phyloP scores from a whole-genome alignment of 2,888 invertebrate species.

The Cistogaster globosa region DNA sequence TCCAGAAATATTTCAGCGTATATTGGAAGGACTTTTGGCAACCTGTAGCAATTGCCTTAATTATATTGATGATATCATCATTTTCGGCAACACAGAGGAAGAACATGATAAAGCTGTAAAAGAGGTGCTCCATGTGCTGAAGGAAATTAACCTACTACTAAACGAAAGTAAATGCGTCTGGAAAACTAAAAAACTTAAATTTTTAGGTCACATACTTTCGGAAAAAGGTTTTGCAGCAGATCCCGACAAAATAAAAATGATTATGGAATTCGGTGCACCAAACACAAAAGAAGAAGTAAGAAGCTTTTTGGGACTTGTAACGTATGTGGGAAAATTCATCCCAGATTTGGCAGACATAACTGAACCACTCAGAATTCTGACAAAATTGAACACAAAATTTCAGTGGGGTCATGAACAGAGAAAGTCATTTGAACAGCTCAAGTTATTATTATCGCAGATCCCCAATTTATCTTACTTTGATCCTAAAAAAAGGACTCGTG shows the following conservation, averaged over 20 bases:
- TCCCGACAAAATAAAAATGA: constrained; percentile 72
- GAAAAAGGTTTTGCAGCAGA: constrained; percentile 68
- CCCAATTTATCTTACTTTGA: constrained; percentile 76
- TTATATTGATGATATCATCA: constrained; percentile 73
- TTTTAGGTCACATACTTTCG: constrained; percentile 61
- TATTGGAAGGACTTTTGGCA: constrained; percentile 68
- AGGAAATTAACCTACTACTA: too few relatives aligned
- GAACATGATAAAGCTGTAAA: too few relatives aligned
- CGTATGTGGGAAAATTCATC: constrained; percentile 74
- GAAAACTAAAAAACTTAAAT: constrained; percentile 58
- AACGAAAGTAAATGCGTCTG: constrained; percentile 73
- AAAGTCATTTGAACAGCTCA: constrained; percentile 74
- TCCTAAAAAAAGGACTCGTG: constrained; percentile 73
- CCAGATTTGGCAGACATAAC: constrained; percentile 59
- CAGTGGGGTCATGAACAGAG: constrained; percentile 75
- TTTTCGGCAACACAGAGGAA: constrained; percentile 78
- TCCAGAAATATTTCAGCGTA: constrained; percentile 73
- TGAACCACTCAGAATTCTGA: constrained; percentile 72
- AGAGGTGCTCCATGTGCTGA: too few relatives aligned
- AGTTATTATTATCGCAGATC: constrained; percentile 60
- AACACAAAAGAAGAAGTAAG: constrained; percentile 75
- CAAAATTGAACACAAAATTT: constrained; percentile 74
- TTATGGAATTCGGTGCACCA: constrained; percentile 73
- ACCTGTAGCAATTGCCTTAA: constrained; percentile 74
- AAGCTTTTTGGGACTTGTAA: constrained; percentile 77